A percentile compares a stretch with the other conserved stretches of the same genome.
Conservation (phyloP, 2,888 invertebrate species). For the Drosophila mayaguana region DNA sequence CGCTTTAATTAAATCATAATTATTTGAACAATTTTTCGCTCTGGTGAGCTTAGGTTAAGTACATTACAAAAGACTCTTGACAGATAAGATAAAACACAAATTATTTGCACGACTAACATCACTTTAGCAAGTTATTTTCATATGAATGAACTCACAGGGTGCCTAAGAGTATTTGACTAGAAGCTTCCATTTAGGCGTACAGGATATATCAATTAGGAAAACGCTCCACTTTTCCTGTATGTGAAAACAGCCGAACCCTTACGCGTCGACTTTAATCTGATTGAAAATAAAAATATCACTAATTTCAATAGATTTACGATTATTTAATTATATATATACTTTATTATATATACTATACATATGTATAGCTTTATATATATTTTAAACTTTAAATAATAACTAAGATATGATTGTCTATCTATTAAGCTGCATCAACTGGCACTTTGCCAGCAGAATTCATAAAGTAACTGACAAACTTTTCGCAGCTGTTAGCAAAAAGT, state of each 20-base stretch:
- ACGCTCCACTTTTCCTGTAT: too few relatives aligned
- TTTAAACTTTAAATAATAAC: neutral
- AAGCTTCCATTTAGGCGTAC: neutral
- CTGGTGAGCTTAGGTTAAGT: neutral
- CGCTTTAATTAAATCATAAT: neutral
- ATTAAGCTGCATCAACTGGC: constrained; percentile 48
- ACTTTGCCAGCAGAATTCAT: constrained; percentile 44
- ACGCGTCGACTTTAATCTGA: too few relatives aligned
- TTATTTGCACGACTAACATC: neutral
- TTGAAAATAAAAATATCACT: too few relatives aligned
- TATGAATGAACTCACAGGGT: neutral
- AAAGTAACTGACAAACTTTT: constrained; percentile 32
- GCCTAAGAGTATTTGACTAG: neutral
- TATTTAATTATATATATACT: too few relatives aligned
- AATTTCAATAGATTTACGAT: too few relatives aligned
- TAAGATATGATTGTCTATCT: neutral
- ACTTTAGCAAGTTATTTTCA: neutral
- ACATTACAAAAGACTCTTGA: constrained; percentile 9
- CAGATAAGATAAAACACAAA: constrained; percentile 24
- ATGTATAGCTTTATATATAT: too few relatives aligned
- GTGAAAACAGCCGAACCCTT: too few relatives aligned
- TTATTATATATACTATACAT: too few relatives aligned
- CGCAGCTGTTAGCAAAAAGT: constrained; percentile 43
- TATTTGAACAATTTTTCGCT: constrained; percentile 4
- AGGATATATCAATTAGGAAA: neutral